Evolutionary conservation across 2,888 invertebrate genomes (phyloP), one percentile per base, ranked within the genome.

Genomic region (Polyploca ridens): DNA sequence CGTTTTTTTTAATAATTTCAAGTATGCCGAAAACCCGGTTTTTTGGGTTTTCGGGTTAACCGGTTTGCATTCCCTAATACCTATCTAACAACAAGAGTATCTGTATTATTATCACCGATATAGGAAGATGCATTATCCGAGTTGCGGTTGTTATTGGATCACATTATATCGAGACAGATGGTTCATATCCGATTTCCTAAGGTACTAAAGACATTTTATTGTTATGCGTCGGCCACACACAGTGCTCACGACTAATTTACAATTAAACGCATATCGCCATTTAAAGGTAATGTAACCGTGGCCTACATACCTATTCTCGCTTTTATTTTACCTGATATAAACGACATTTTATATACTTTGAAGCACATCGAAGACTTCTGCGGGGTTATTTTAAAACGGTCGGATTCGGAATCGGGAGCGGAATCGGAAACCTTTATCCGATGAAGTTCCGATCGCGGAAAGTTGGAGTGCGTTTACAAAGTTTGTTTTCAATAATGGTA

Each of bases 121-220:
- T 49, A 54, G n/a, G 19, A n/a, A 54, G 19, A 19, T 54, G 13
- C 7, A 7, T 1, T 38, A 16, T 7, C 16, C 49, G 5, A 49
- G 14, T 14, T 6, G 49, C 49, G 16, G n/a, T 49, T 46, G 46
- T 46, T 7, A 49, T n/a, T 49, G 1, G 49, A 49, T 46, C 38
- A 46, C n/a, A 46, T 46, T 1, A 49, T 49, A 49, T 49, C 49
- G 44, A 38, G 41, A 54, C 54, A 54, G 54, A 54, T 54, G 54
- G 54, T 4, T 54, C 19, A 19, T 54, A 19, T 54, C 16, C 54
- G 54, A 54, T 54, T 54, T 19, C 54, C 19, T 54, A 19, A 54
- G 54, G 54, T 54, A 54, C 19, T 54, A 54, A 54, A 54, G 54
- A 19, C 16, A 54, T 54, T 54, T 54, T 54, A 54, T 54, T 54